Conservation (phyloP, 2,113 vertebrate genomes). For the Crotalus tigris region DNA sequence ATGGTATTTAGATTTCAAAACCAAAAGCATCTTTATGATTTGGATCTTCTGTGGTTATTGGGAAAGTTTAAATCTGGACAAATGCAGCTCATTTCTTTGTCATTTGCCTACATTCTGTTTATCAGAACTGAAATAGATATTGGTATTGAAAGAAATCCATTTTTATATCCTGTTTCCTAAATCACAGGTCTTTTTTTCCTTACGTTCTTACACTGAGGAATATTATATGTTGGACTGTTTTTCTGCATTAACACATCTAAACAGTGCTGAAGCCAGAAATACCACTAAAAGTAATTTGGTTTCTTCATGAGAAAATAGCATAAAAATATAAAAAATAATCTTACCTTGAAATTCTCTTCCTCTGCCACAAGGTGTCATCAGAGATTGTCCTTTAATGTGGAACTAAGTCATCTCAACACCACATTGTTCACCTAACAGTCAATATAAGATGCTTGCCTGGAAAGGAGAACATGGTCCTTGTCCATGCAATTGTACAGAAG, state of each 20-base stretch:
- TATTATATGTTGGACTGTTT: neutral
- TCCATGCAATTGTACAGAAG: neutral
- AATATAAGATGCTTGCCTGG: neutral
- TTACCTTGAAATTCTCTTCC: constrained; percentile 11
- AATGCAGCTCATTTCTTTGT: neutral
- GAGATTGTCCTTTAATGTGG: constrained; percentile 51
- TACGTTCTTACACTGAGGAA: neutral
- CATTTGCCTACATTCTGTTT: neutral
- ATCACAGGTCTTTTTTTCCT: neutral
- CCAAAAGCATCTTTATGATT: neutral
- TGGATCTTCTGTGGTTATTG: neutral
- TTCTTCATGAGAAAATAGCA: neutral
- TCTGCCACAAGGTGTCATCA: constrained; percentile 67
- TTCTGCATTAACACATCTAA: neutral
- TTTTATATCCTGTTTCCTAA: neutral
- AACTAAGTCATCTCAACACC: neutral
- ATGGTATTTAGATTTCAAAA: neutral
- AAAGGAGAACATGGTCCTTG: neutral
- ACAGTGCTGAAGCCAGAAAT: neutral
- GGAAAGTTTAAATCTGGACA: neutral
- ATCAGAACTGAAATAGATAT: neutral
- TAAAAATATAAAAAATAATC: neutral
- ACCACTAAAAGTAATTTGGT: neutral
- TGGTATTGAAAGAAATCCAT: neutral
- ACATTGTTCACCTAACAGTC: neutral